Evolutionary conservation across 2,888 invertebrate species (phyloP).

Genomic region (Chirona hameri): DNA sequence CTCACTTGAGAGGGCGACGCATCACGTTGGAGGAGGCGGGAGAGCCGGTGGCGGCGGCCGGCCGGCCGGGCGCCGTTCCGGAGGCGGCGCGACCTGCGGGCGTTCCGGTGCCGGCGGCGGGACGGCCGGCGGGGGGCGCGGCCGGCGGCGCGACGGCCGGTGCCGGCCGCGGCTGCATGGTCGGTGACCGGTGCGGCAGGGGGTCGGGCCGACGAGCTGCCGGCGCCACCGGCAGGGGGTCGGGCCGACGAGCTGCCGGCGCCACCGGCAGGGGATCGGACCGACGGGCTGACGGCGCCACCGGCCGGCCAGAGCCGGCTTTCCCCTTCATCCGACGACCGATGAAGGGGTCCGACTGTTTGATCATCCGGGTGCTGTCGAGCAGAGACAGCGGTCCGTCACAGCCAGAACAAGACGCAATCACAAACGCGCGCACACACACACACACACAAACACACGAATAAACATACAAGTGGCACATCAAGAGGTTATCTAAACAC

Average conservation of each 20-base stretch:
- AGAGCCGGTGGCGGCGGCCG: neutral
- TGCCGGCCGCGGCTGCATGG: too few relatives aligned
- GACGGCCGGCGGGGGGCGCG: neutral
- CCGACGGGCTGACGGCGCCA: neutral
- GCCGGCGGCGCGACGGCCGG: neutral
- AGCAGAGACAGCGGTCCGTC: neutral
- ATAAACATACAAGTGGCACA: too few relatives aligned
- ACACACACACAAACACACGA: too few relatives aligned
- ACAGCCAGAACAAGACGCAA: neutral
- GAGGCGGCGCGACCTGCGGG: neutral
- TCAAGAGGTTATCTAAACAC: too few relatives aligned
- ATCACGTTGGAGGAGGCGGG: neutral
- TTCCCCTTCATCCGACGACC: neutral
- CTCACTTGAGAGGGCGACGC: conserved; percentile 22
- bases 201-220: neutral
- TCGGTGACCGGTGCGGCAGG: conserved; percentile 3
- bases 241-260: conserved; percentile 1
- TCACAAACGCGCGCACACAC: too few relatives aligned
- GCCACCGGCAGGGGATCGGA: neutral
- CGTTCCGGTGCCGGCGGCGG: neutral
- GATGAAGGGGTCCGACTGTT: conserved; percentile 5
- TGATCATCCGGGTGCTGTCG: conserved; percentile 24
- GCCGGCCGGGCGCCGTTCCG: conserved; percentile 1
- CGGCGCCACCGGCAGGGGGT: neutral
- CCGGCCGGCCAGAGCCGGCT: neutral